Evolutionary conservation across 1,140 invertebrate species (phyloP).

Genomic region (Coelopa frigida): DNA sequence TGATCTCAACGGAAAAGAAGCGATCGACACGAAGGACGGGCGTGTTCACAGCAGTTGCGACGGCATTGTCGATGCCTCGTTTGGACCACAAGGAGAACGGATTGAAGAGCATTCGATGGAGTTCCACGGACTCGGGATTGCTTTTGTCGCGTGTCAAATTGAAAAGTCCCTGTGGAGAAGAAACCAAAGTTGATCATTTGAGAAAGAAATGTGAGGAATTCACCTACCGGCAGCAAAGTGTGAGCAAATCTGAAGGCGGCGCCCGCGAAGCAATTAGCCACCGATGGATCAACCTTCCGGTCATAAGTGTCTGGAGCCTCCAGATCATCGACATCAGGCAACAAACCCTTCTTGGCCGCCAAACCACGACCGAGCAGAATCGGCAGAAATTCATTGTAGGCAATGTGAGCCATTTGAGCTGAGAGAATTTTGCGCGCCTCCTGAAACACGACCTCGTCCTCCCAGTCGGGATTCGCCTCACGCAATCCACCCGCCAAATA

Average conservation of each 20-base stretch:
- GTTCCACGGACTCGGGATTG: constrained; percentile 59
- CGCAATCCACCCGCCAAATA: constrained; percentile 57
- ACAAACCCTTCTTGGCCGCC: constrained; percentile 53
- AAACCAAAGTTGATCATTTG: constrained; percentile 4
- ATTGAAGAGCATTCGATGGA: constrained; percentile 76
- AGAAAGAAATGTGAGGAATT: background rate
- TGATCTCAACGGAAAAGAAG: constrained; percentile 62
- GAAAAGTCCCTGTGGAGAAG: constrained; percentile 51
- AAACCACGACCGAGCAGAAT: constrained; percentile 64
- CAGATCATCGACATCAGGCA: constrained; percentile 43
- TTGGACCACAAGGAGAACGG: constrained; percentile 65
- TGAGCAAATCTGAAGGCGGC: constrained; percentile 90
- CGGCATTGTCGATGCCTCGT: constrained; percentile 53
- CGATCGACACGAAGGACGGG: constrained; percentile 59
- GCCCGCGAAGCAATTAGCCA: constrained; percentile 87
- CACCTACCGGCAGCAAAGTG: constrained; percentile 61
- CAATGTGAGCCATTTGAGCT: constrained; percentile 80
- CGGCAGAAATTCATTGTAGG: constrained; percentile 82
- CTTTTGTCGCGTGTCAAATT: constrained; percentile 55
- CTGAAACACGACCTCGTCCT: constrained; percentile 72
- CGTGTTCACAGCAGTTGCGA: constrained; percentile 59
- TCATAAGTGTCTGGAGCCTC: constrained; percentile 56
- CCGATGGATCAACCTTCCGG: constrained; percentile 63
- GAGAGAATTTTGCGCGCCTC: constrained; percentile 72
- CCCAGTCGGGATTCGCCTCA: constrained; percentile 71